Evolutionary conservation across 2,797 vertebrate genomes (phyloP).

Genomic region (Telmatherina bonti): DNA sequence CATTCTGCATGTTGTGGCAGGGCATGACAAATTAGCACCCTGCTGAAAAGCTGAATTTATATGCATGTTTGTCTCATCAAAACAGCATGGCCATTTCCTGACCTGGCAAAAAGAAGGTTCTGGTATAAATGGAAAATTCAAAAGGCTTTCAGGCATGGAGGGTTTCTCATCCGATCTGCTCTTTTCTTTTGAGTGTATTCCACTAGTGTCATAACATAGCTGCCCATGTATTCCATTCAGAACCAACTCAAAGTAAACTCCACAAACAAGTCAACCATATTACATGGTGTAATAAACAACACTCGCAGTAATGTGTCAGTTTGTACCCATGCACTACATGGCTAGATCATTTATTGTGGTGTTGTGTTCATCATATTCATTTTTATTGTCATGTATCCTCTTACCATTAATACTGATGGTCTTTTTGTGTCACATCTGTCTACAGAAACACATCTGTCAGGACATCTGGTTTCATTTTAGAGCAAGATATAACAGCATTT

Average conservation of each 20-base stretch:
- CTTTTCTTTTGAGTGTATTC: conserved; percentile 49
- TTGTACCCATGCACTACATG: conserved; percentile 27
- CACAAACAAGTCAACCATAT: conserved; percentile 33
- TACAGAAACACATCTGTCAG: conserved; percentile 12
- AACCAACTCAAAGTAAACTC: conserved; percentile 32
- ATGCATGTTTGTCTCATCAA: conserved; percentile 78
- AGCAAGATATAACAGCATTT: conserved; percentile 4
- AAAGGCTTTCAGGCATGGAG: conserved; percentile 43
- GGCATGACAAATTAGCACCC: conserved; percentile 85
- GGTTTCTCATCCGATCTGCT: conserved; percentile 60
- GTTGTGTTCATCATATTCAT: conserved; percentile 33
- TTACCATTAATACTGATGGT: conserved; percentile 9
- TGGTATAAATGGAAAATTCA: conserved; percentile 66
- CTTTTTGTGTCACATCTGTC: conserved; percentile 7
- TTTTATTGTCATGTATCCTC: conserved; percentile 18
- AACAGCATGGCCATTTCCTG: conserved; percentile 79
- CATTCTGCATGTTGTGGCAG: conserved; percentile 70
- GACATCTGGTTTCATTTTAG: conserved; percentile 9
- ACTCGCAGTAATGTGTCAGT: conserved; percentile 29
- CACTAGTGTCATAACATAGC: conserved; percentile 43
- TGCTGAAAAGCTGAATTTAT: conserved; percentile 72
- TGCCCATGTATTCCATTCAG: conserved; percentile 31
- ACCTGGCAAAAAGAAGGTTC: conserved; percentile 68
- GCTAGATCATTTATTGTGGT: conserved; percentile 43
- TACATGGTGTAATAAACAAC: conserved; percentile 1